These are phyloP conservation scores for Platichthys flesus DNA, from an alignment of 2,113 vertebrate genomes.

Conservation along the genomic window DNA sequence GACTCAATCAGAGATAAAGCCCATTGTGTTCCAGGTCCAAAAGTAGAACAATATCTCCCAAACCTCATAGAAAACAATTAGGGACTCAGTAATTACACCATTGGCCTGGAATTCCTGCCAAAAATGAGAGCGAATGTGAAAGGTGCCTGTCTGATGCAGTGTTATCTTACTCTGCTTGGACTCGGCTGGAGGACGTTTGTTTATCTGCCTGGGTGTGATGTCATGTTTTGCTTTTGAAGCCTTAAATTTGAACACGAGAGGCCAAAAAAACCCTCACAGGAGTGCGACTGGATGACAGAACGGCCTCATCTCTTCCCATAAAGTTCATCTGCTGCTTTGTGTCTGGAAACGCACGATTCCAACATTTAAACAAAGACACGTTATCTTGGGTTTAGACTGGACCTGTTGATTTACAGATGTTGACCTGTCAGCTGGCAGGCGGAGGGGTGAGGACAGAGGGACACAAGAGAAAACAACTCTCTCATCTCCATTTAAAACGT, in stretches of 20 bases:
- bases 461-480: slow-evolving; percentile 46
- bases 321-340: slow-evolving; percentile 16
- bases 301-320: slow-evolving; percentile 25
- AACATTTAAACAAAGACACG: slow-evolving; percentile 40
- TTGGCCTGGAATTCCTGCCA: slow-evolving; percentile 63
- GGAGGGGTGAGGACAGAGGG: slow-evolving; percentile 15
- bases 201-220: slow-evolving; percentile 65
- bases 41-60: slow-evolving; percentile 75
- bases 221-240: slow-evolving; percentile 69
- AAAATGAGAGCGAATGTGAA: slow-evolving; percentile 50
- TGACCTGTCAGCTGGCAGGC: slow-evolving; percentile 19
- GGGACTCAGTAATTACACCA: slow-evolving; percentile 72
- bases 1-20: slow-evolving; percentile 75
- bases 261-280: slow-evolving; percentile 2
- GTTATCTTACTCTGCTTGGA: slow-evolving; percentile 58
- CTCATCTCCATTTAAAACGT: slow-evolving; percentile 36
- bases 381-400: slow-evolving; percentile 33
- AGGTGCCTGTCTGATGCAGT: slow-evolving; percentile 59
- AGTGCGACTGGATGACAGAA: slow-evolving; percentile 37
- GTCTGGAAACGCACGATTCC: slow-evolving; percentile 26
- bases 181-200: slow-evolving; percentile 39
- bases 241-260: slow-evolving; percentile 22
- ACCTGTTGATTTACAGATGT: slow-evolving; percentile 21
- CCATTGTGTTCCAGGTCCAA: slow-evolving; percentile 68
- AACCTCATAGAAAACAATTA: slow-evolving; percentile 77